Conservation (phyloP, 2,888 invertebrate species). For the Muschampia plurimacula region DNA sequence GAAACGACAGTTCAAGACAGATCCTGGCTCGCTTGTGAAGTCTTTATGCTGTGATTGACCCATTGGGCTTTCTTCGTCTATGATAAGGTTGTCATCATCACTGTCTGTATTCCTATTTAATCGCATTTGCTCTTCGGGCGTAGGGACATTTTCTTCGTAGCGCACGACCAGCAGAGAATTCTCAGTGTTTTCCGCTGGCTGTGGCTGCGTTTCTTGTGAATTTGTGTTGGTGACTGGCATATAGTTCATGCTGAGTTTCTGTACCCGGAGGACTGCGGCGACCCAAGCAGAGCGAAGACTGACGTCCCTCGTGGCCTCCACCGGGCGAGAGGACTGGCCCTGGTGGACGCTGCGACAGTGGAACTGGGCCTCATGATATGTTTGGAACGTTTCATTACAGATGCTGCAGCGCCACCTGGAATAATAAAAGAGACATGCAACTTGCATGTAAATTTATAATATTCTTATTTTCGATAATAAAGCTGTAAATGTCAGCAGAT, state of each 20-base stretch:
- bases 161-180: conserved; percentile 71
- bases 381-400: conserved; percentile 63
- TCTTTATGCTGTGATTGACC: too few relatives aligned
- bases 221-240: conserved; percentile 15
- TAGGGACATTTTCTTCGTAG: conserved; percentile 64
- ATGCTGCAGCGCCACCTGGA: conserved; percentile 74
- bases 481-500: too few relatives aligned
- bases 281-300: conserved; percentile 64
- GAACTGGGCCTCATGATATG: conserved; percentile 75
- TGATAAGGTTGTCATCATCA: conserved; percentile 62
- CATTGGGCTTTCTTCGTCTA: conserved; percentile 55
- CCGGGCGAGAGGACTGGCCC: conserved; percentile 55
- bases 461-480: too few relatives aligned
- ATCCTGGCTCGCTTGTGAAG: conserved; percentile 18
- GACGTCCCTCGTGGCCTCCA: conserved; percentile 63
- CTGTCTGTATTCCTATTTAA: conserved; percentile 48
- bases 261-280: conserved; percentile 55
- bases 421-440: conserved; percentile 2
- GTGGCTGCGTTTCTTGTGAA: not conserved
- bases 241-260: conserved; percentile 57
- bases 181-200: conserved; percentile 47
- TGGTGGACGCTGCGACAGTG: conserved; percentile 67
- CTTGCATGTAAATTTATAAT: too few relatives aligned
- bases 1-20: conserved; percentile 57
- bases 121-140: conserved; percentile 54